Percentiles rank a stretch among this genome's conserved stretches.
Evolutionary conservation across 2,888 invertebrate genomes (phyloP).

Genomic region (Pristionchus entomophagus): DNA sequence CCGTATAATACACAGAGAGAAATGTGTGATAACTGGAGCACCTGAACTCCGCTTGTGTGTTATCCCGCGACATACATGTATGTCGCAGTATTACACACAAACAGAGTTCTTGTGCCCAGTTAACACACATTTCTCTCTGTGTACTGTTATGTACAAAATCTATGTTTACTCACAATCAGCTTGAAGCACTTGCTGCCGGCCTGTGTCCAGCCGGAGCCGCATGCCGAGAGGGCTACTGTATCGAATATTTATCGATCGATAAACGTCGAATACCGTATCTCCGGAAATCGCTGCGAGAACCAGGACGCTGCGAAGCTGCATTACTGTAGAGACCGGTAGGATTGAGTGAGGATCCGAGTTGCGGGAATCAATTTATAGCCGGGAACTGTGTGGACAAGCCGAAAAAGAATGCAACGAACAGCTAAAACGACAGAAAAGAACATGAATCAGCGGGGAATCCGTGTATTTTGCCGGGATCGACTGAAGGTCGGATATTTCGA

Average conservation of each 20-base stretch:
- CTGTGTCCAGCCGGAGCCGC: not conserved
- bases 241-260: not conserved
- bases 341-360: not conserved
- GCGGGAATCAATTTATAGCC: not conserved
- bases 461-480: not conserved
- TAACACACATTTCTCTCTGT: no score
- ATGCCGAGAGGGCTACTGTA: conserved; percentile 7
- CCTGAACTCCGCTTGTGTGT: no score
- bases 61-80: no score
- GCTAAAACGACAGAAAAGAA: not conserved
- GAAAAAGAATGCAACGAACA: not conserved
- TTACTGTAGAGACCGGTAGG: not conserved
- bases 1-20: no score
- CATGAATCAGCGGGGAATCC: not conserved
- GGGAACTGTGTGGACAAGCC: not conserved
- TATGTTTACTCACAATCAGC: not conserved
- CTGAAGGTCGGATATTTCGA: not conserved
- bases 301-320: not conserved
- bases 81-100: no score
- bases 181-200: not conserved
- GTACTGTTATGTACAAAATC: no score
- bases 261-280: not conserved
- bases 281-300: not conserved
- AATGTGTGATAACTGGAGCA: no score
- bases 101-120: no score